Conservation (phyloP, 2,797 vertebrate species). For the Eptatretus atami region DNA sequence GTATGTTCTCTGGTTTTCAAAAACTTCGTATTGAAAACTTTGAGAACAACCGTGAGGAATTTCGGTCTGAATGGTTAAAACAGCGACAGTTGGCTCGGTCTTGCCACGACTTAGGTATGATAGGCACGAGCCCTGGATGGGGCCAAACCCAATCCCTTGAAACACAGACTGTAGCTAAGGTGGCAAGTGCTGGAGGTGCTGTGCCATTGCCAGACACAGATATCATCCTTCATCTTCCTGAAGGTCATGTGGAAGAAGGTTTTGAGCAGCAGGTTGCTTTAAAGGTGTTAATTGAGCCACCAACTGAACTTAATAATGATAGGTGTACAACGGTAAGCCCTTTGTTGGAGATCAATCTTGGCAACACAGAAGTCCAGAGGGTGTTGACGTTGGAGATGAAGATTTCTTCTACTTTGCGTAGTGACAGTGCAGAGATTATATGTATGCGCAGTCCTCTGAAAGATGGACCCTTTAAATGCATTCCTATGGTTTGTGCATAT, state of each 20-base stretch:
- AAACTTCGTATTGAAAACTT: background rate
- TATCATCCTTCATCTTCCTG: slow-evolving; percentile 49
- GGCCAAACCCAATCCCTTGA: slow-evolving; percentile 87
- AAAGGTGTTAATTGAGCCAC: slow-evolving; percentile 62
- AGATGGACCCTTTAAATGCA: slow-evolving; percentile 40
- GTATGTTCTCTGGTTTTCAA: background rate
- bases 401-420: slow-evolving; percentile 32
- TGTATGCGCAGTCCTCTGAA: slow-evolving; percentile 52
- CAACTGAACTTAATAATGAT: slow-evolving; percentile 58
- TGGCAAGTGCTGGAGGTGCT: slow-evolving; percentile 47
- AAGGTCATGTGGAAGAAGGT: slow-evolving; percentile 40
- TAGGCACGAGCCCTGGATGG: slow-evolving; percentile 82
- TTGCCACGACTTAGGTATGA: slow-evolving; percentile 58
- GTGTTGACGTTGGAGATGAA: slow-evolving; percentile 52
- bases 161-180: slow-evolving; percentile 51
- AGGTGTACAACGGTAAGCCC: slow-evolving; percentile 50
- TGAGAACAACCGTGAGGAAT: slow-evolving; percentile 32
- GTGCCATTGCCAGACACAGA: slow-evolving; percentile 68
- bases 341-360: slow-evolving; percentile 58
- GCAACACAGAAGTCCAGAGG: slow-evolving; percentile 57
- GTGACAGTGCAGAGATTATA: slow-evolving; percentile 23
- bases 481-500: slow-evolving; percentile 31
- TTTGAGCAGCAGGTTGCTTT: slow-evolving; percentile 67
- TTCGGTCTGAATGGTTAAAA: slow-evolving; percentile 64
- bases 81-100: slow-evolving; percentile 73